A percentile compares a stretch with the other conserved stretches of the same genome.
These are phyloP conservation scores for Anoura caudifer DNA, from an alignment of 2,113 vertebrate species.

Conservation along the genomic window DNA sequence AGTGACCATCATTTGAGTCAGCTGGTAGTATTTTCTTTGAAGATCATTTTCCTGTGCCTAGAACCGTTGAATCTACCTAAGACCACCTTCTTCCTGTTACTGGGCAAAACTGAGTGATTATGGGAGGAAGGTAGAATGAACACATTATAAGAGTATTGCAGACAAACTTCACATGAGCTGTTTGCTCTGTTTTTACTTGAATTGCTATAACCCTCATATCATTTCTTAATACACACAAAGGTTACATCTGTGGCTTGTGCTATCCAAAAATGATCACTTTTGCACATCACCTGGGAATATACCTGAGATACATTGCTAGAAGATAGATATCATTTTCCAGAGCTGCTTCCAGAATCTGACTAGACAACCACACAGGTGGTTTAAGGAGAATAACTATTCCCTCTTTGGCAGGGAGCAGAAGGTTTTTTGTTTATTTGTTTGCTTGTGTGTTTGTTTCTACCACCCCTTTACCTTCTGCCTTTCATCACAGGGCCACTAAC, in stretches of 20 bases:
- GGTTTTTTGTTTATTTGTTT: neutral
- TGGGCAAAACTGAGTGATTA: neutral
- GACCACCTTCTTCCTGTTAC: neutral
- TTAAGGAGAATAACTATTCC: neutral
- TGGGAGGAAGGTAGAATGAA: neutral
- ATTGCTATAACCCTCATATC: neutral
- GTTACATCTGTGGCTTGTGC: neutral
- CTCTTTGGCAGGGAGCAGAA: neutral
- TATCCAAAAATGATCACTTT: neutral
- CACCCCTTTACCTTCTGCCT: neutral
- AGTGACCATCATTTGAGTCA: neutral
- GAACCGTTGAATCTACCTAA: neutral
- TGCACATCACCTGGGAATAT: neutral
- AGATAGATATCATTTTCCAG: neutral
- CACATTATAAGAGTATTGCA: neutral
- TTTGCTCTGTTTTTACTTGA: neutral
- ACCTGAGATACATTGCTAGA: neutral
- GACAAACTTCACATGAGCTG: neutral
- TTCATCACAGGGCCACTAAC: neutral
- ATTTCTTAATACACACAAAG: neutral
- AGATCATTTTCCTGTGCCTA: neutral
- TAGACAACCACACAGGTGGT: neutral
- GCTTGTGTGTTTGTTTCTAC: neutral
- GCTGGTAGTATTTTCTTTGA: neutral
- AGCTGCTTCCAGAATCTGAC: neutral